These are phyloP conservation scores for Achatina immaculata DNA, from an alignment of 1,140 invertebrate genomes.

Conservation along the genomic window DNA sequence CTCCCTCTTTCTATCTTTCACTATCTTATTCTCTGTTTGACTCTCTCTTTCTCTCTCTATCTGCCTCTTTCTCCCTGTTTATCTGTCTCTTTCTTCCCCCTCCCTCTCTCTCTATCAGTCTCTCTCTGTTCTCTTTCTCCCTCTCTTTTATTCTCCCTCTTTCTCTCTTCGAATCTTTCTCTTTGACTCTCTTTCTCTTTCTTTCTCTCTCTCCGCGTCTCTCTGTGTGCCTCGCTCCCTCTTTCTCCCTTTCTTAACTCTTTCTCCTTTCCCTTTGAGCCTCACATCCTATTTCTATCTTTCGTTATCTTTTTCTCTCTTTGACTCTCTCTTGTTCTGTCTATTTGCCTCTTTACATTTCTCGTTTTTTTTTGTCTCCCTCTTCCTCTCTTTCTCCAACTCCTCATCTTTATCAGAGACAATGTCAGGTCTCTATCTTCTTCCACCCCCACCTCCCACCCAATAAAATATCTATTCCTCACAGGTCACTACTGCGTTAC, in stretches of 20 bases:
- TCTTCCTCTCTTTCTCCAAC: background rate
- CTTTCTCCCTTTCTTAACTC: background rate
- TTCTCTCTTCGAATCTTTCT: background rate
- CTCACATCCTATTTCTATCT: background rate
- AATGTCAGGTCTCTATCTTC: too few relatives aligned
- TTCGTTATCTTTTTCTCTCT: background rate
- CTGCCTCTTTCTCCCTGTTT: background rate
- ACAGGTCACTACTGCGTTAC: too few relatives aligned
- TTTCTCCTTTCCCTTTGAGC: background rate
- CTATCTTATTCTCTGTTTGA: too few relatives aligned
- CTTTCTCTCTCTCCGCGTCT: background rate
- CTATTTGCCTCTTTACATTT: background rate
- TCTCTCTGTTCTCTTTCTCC: background rate
- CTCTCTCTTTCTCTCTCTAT: background rate
- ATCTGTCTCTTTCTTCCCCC: constrained; percentile 4
- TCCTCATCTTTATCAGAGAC: background rate
- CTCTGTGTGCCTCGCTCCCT: background rate
- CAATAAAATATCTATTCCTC: too few relatives aligned
- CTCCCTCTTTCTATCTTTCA: too few relatives aligned
- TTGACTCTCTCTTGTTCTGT: background rate
- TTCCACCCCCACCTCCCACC: too few relatives aligned
- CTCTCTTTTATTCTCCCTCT: background rate
- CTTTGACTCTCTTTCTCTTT: constrained; percentile 12
- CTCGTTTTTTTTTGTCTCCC: constrained; percentile 4
- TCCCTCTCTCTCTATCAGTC: background rate